Base-by-base conservation (phyloP, 2,113 vertebrate species). In the Colossoma macropomum region DNA sequence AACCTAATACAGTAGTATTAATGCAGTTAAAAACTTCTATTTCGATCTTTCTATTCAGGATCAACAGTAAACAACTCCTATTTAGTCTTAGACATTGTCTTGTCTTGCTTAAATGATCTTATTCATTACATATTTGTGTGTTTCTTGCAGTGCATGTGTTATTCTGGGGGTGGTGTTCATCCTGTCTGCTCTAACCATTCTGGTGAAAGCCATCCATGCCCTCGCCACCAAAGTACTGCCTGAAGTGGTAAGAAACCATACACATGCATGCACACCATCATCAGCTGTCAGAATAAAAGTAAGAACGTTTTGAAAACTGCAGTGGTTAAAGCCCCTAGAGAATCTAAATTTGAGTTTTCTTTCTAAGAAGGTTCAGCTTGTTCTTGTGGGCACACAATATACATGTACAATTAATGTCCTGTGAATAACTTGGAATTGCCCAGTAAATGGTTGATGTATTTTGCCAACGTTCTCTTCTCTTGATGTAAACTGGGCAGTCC, bases 141-240 rank as follows among this genome's bases (percentile, higher is more conserved):
- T 88, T 86, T 83, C 87, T 90, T 89, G 3, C 94, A 99, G 98
- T 93, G 97, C 97, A 75, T 99, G 98, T 85, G 92, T 95, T 73
- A 96, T 98, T 91, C 91, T 99, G 91, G 98, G 97, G 6, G 94
- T 97, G 85, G 93, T 99, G 88, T 99, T 99, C 90, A 95, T 99
- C 86, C 93, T 99, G 81, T 99, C 97, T 27, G 96, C 97, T 84
- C 19, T 98, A 88, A 99, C 97, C 92, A 98, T 99, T 87, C 85
- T 98, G 93, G 95, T 94, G 87, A 99, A 99, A 90, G 98, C 97
- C 85, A 97, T 98, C 93, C 97, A 99, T 8, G 97, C 98, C 87
- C 96, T 99, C 79, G 96, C 95, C 28, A 97, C 95, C 76, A 96
- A 92, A 90, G 95, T 98, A 86, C 95, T 98, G 63, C 98, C 98